Evolutionary conservation across 2,888 invertebrate species (phyloP), one percentile per base, ranked within the genome.

Genomic region (Nomada fabriciana): DNA sequence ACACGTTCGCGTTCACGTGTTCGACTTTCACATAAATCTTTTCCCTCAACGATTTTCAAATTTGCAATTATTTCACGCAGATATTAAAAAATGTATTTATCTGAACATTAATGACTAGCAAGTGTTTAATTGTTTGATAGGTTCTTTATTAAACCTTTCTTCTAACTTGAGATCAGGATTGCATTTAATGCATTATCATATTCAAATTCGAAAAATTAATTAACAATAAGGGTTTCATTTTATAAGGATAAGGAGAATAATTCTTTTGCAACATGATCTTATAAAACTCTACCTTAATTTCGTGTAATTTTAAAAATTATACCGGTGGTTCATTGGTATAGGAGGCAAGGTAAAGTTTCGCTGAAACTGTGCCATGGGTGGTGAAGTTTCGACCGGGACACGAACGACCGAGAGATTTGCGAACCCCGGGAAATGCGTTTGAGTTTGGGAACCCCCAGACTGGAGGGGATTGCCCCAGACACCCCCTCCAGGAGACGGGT

Each of bases 401-500:
- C 60, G 69, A 63, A 67, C 65, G 36, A 69, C 64, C 76, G 69
- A 65, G 77, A 84, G 79, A 86, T 86, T 91, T 89, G 91, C 90
- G 91, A 92, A 92, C 90, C 91, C 92, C 91, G 93, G 93, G 92
- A 93, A 93, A 93, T 93, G 93, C 93, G 92, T 91, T 91, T 90
- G 91, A 89, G 90, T 91, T 91, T 92, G 92, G 91, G 90, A 93
- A 92, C 91, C 91, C 88, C 90, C 90, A 91, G 90, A 90, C 91
- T 91, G 92, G 92, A 92, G 93, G 93, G 93, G 93, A 93, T 93
- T 93, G 93, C 93, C 93, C 93, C 94, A 94, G 94, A 94, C 94
- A 93, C 93, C 93, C 94, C 94, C 92, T 93, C 93, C 93, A 93
- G 83, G 88, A 88, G 90, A 90, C 91, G 85, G 86, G 78, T 87